Evolutionary conservation across 2,113 vertebrate species (phyloP), one percentile per base, ranked within the genome.

Genomic region (Hyla sarda): DNA sequence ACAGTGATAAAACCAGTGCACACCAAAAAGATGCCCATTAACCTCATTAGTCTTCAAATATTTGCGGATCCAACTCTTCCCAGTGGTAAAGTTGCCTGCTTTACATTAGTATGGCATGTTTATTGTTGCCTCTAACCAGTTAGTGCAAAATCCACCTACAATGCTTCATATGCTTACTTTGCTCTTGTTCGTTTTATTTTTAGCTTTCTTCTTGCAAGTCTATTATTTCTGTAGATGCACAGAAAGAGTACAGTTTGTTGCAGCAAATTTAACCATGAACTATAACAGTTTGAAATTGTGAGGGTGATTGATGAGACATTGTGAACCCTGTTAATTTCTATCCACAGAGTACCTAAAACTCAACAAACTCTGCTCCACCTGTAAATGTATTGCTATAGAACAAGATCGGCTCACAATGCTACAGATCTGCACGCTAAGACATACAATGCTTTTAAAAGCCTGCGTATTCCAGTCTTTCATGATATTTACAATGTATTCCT

Each of bases 41-140:
- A 80, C 72, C 2, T 83, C n/a, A 75, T 83, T 41, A 23, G 14
- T 41, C 48, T 83, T 37, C 67, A 83, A 41, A 72, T 83, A 83
- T 74, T 60, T 83, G 32, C 21, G 32, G 50, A 74, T 47, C 52
- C 69, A 60, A 32, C 34, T 25, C 8, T 47, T 25, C 23, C 82
- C 58, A 41, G 45, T 74, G 82, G 71, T 83, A 83, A 83, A 74
- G 52, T 60, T 56, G 54, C 50, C 19, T 58, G 32, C 37, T 73
- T 83, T 83, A 73, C 23, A 25, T 32, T 72, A 52, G 48, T 30
- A 54, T 6, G 21, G 47, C 65, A n/a, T 34, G 25, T 25, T 72
- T 71, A 67, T 79, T 62, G 25, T 79, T 34, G 3, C 41, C 0
- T 56, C 76, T 58, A 7, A 25, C n/a, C 41, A 23, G 1, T 5